Conservation (phyloP, 2,797 vertebrate genomes). For the Melanotaenia nigrans region DNA sequence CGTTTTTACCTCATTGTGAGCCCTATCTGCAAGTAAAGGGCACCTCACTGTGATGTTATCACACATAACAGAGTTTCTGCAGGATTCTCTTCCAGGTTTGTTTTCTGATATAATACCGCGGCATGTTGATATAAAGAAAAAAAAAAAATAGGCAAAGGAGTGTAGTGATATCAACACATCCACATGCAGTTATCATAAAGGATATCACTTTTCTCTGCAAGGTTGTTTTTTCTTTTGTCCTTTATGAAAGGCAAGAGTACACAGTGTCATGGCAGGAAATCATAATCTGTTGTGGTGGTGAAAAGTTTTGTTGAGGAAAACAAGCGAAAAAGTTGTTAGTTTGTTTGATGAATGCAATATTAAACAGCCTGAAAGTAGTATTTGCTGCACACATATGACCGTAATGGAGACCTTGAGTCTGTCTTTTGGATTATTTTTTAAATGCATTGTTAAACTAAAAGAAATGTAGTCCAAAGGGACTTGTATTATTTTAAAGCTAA, state of each 20-base stretch:
- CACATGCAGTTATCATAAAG: conserved; percentile 48
- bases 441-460: not conserved
- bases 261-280: conserved; percentile 61
- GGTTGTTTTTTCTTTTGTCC: conserved; percentile 50
- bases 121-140: conserved; percentile 52
- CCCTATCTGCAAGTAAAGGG: conserved; percentile 69
- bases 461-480: conserved; percentile 20
- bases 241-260: conserved; percentile 61
- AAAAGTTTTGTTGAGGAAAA: conserved; percentile 24
- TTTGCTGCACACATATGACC: not conserved
- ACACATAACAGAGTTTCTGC: conserved; percentile 36
- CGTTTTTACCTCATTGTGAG: conserved; percentile 69
- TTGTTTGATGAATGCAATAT: conserved; percentile 41
- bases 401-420: not conserved
- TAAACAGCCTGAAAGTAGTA: conserved; percentile 14
- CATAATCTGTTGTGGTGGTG: conserved; percentile 18
- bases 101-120: conserved; percentile 49
- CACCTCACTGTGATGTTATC: conserved; percentile 59
- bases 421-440: not conserved
- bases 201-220: conserved; percentile 60
- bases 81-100: conserved; percentile 41
- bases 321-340: conserved; percentile 29
- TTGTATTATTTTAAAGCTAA: conserved; percentile 42
- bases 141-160: conserved; percentile 34
- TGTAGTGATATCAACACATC: conserved; percentile 35